Conservation (phyloP, 37 sponge, comb jelly and placozoan species). For the Trichoplax adhaerens region DNA sequence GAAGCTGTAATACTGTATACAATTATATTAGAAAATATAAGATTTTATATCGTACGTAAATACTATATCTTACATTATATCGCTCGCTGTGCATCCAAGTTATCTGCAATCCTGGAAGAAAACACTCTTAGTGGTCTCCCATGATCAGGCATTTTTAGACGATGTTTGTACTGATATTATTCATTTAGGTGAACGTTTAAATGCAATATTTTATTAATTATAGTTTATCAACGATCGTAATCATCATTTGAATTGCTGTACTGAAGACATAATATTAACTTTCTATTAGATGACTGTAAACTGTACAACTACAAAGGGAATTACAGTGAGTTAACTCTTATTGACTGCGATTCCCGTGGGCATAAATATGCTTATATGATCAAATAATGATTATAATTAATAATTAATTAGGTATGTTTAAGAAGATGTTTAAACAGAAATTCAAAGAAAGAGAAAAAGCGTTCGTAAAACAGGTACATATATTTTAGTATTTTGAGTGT, state of each 20-base stretch:
- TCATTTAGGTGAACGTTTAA: constrained; percentile 30
- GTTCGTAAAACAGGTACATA: constrained; percentile 51
- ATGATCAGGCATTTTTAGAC: constrained; percentile 96
- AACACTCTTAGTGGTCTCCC: constrained; percentile 90
- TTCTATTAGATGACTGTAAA: constrained; percentile 55
- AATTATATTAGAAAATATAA: too few species aligned
- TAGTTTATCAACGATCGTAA: not conserved
- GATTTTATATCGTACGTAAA: too few species aligned
- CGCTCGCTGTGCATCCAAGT: constrained; percentile 10
- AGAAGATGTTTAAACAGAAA: constrained; percentile 90
- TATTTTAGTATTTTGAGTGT: not conserved
- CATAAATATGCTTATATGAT: not conserved
- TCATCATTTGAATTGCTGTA: not conserved
- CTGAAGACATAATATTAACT: not conserved
- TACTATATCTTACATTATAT: too few species aligned
- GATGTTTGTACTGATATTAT: constrained; percentile 94
- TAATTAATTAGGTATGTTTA: constrained; percentile 59
- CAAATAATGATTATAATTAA: not conserved
- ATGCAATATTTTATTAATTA: not conserved
- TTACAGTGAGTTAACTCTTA: constrained; percentile 43
- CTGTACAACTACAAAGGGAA: constrained; percentile 91
- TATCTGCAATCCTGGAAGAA: constrained; percentile 98
- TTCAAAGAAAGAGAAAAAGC: constrained; percentile 75
- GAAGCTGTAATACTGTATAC: too few species aligned
- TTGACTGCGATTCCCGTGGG: not conserved